phyloP scores from a whole-genome alignment of 2,888 invertebrate species.

The Orgyia antiqua region DNA sequence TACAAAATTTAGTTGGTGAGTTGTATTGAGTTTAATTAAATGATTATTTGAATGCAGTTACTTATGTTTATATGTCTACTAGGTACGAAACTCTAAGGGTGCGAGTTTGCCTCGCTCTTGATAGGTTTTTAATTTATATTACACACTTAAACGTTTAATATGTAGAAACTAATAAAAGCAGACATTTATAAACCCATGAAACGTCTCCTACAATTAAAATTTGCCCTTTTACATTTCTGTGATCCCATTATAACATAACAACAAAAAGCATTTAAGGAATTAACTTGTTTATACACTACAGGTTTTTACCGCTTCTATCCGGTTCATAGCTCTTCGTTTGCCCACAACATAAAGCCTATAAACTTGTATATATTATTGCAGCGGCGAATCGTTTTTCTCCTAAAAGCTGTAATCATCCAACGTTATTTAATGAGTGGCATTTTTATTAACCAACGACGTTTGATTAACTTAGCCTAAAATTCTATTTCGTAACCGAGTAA shows the following conservation, averaged over 20 bases:
- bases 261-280: slow-evolving; percentile 20
- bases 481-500: slow-evolving; percentile 12
- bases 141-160: no score
- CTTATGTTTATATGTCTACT: no score
- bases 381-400: slow-evolving; percentile 34
- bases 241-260: slow-evolving; percentile 19
- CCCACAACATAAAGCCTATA: slow-evolving; percentile 34
- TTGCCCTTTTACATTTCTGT: slow-evolving; percentile 17
- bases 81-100: no score
- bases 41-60: no score
- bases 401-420: slow-evolving; percentile 38
- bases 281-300: slow-evolving; percentile 12
- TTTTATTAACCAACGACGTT: slow-evolving; percentile 29
- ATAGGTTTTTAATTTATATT: no score
- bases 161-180: no score
- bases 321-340: slow-evolving; percentile 24
- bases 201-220: slow-evolving; percentile 9
- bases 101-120: no score
- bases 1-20: no score
- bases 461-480: slow-evolving; percentile 25
- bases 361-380: slow-evolving; percentile 36
- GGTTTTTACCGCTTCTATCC: slow-evolving; percentile 18
- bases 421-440: slow-evolving; percentile 39
- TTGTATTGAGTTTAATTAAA: no score
- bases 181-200: no score